These are phyloP conservation scores for Rhea pennata DNA, from an alignment of 2,113 vertebrate species.

Conservation along the genomic window DNA sequence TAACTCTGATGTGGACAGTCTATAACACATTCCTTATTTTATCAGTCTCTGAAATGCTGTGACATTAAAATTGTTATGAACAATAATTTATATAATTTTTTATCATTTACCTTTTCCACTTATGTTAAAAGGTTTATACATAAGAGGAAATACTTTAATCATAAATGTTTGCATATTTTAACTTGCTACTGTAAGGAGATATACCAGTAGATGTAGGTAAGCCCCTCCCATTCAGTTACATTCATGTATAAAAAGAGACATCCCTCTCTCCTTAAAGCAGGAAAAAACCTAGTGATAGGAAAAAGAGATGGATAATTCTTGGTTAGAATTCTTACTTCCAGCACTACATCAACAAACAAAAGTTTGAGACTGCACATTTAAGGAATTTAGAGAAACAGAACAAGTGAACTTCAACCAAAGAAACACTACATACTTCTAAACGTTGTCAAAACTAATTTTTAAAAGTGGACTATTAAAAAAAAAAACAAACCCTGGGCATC, in stretches of 20 bases:
- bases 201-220: neutral
- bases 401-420: neutral
- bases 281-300: neutral
- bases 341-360: neutral
- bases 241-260: neutral
- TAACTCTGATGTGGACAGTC: neutral
- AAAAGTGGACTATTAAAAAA: neutral
- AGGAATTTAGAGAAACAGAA: neutral
- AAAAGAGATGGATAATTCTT: neutral
- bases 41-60: neutral
- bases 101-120: neutral
- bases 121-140: neutral
- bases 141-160: neutral
- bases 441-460: neutral
- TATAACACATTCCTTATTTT: neutral
- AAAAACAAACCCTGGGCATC: too few relatives aligned
- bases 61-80: neutral
- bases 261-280: neutral
- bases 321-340: neutral
- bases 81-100: neutral
- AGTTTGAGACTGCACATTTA: neutral
- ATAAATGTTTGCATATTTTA: neutral
- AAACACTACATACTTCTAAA: neutral
- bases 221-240: neutral
- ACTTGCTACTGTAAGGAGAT: neutral